Percentiles rank a stretch among this genome's conserved stretches.
phyloP scores from a whole-genome alignment of 1,140 invertebrate genomes.

The Macrobrachium nipponense region DNA sequence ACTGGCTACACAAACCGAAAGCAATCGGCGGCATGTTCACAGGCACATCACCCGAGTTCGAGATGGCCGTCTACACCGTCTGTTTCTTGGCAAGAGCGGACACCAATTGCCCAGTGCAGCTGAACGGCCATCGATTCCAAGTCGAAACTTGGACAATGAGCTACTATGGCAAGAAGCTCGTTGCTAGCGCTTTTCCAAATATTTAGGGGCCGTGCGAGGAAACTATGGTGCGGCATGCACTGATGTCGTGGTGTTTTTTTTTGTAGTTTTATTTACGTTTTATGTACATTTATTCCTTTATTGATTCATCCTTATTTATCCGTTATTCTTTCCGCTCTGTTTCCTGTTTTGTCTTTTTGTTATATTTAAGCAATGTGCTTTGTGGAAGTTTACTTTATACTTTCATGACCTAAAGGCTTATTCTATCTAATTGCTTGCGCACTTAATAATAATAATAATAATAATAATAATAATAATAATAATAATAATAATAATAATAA shows the following conservation, averaged over 20 bases:
- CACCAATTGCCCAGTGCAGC: conserved; percentile 44
- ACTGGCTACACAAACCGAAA: conserved; percentile 80
- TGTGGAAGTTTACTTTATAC: too few relatives aligned
- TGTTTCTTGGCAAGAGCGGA: conserved; percentile 78
- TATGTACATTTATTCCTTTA: neutral
- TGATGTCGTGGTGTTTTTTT: too few relatives aligned
- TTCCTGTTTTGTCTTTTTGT: too few relatives aligned
- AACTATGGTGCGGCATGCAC: neutral
- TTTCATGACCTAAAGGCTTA: too few relatives aligned
- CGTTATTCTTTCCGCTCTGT: too few relatives aligned
- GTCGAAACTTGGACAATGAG: conserved; percentile 45
- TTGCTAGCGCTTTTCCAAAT: conserved; percentile 61
- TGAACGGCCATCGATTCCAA: conserved; percentile 40
- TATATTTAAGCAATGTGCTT: too few relatives aligned
- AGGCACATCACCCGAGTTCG: conserved; percentile 92
- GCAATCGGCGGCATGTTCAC: conserved; percentile 85
- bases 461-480: too few relatives aligned
- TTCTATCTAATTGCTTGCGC: too few relatives aligned
- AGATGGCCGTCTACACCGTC: conserved; percentile 90
- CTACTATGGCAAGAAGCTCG: conserved; percentile 31
- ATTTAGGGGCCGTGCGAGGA: conserved; percentile 25
- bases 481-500: too few relatives aligned
- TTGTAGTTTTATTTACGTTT: too few relatives aligned
- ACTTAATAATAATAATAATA: too few relatives aligned
- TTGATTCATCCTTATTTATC: neutral